phyloP scores from a whole-genome alignment of 2,113 vertebrate species.

The Nannobrachium achirus region DNA sequence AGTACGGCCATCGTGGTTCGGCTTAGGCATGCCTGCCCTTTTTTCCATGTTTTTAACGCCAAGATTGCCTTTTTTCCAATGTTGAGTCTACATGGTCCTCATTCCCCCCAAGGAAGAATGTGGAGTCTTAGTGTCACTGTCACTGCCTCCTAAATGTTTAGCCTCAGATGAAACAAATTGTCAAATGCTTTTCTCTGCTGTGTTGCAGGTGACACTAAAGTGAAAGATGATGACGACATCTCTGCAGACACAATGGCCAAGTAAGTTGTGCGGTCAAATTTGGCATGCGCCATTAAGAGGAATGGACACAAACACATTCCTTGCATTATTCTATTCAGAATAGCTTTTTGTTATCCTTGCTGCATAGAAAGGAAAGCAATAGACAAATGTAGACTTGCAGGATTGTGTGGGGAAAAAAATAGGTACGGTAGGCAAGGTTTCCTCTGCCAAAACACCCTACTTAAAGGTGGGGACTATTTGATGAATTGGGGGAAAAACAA shows the following conservation, averaged over 20 bases:
- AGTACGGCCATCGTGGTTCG: no score
- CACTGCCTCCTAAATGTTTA: background rate
- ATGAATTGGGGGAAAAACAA: background rate
- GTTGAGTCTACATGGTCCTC: no score
- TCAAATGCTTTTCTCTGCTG: constrained; percentile 16
- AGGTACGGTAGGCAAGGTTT: background rate
- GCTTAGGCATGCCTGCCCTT: no score
- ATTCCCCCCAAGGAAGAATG: no score
- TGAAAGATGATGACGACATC: constrained; percentile 91
- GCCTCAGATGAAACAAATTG: background rate
- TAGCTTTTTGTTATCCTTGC: background rate
- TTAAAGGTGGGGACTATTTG: background rate
- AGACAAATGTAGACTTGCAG: background rate
- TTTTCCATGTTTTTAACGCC: background rate
- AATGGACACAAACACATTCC: background rate
- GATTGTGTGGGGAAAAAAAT: background rate
- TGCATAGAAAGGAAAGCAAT: background rate
- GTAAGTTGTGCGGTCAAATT: constrained; percentile 77
- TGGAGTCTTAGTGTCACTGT: no score
- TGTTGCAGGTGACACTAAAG: constrained; percentile 90
- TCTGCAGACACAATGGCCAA: constrained; percentile 98
- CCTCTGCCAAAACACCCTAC: background rate
- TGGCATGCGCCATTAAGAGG: background rate
- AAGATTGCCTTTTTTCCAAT: background rate
- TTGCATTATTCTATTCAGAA: background rate